Percentiles rank a stretch among this genome's conserved stretches.
Evolutionary conservation across 1,140 invertebrate genomes (phyloP).

Genomic region (Ooceraea biroi): DNA sequence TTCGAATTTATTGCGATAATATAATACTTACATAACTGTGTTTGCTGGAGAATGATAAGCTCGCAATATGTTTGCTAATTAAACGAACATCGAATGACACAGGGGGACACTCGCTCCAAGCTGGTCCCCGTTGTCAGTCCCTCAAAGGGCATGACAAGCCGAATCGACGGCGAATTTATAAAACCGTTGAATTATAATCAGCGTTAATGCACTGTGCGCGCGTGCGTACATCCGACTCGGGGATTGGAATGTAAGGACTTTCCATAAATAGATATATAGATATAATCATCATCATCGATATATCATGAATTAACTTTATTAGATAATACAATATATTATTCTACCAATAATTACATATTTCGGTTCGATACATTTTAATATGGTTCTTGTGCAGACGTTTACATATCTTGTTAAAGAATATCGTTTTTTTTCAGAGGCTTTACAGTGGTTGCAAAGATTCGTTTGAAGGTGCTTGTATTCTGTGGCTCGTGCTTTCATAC

Average conservation of each 20-base stretch:
- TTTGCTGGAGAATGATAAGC: no score
- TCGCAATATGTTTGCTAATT: conserved; percentile 6
- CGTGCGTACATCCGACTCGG: conserved; percentile 14
- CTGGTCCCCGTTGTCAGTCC: neutral
- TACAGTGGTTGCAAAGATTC: conserved; percentile 1
- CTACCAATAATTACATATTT: neutral
- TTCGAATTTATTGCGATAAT: no score
- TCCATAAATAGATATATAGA: conserved; percentile 51
- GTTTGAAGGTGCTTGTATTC: conserved; percentile 22
- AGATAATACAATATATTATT: neutral
- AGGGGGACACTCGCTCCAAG: neutral
- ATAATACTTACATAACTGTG: no score
- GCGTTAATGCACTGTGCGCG: conserved; percentile 19
- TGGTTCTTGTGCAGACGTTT: neutral
- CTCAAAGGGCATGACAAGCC: conserved; percentile 18
- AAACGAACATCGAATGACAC: conserved; percentile 4
- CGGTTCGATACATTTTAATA: neutral
- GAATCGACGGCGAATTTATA: no score
- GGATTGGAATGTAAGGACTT: conserved; percentile 35
- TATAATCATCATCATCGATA: neutral
- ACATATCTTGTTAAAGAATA: neutral
- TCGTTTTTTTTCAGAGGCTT: neutral
- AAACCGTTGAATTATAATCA: conserved; percentile 17
- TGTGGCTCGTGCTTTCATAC: conserved; percentile 58
- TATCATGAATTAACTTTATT: neutral